A percentile compares a stretch with the other conserved stretches of the same genome.
These are phyloP conservation scores for Mastacembelus armatus DNA, from an alignment of 2,797 vertebrate genomes.

Conservation along the genomic window DNA sequence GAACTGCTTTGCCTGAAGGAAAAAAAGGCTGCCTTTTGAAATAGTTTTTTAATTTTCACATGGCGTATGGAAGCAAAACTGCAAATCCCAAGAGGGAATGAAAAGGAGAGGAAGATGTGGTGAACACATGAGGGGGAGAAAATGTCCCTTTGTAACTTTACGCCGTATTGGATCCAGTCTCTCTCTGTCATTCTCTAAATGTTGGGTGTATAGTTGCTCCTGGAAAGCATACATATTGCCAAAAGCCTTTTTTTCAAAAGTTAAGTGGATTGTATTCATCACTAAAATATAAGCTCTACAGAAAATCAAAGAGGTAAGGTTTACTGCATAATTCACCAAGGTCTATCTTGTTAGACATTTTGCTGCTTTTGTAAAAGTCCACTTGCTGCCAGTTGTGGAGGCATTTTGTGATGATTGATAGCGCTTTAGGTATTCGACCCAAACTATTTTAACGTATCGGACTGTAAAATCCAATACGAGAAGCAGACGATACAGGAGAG, in stretches of 20 bases:
- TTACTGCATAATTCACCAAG: slow-evolving; percentile 70
- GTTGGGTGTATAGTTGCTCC: slow-evolving; percentile 64
- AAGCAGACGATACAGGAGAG: slow-evolving; percentile 38
- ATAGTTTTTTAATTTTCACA: slow-evolving; percentile 74
- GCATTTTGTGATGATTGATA: slow-evolving; percentile 4
- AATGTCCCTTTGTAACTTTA: slow-evolving; percentile 58
- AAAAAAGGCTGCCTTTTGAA: slow-evolving; percentile 80
- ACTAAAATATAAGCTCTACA: slow-evolving; percentile 60
- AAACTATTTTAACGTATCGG: no score
- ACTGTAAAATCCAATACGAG: slow-evolving; percentile 1
- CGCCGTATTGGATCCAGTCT: slow-evolving; percentile 62
- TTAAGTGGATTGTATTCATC: slow-evolving; percentile 71
- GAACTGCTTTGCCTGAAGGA: slow-evolving; percentile 80
- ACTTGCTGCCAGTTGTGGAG: slow-evolving; percentile 51
- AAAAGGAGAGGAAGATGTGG: slow-evolving; percentile 68
- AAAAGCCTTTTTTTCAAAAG: slow-evolving; percentile 76
- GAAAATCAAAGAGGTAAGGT: slow-evolving; percentile 39
- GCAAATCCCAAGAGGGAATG: slow-evolving; percentile 50
- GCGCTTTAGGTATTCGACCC: slow-evolving; percentile 13
- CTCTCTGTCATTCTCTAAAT: slow-evolving; percentile 69
- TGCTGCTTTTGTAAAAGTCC: slow-evolving; percentile 69
- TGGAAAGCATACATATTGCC: slow-evolving; percentile 71
- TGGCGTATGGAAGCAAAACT: slow-evolving; percentile 66
- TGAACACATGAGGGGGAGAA: slow-evolving; percentile 43
- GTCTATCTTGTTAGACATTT: slow-evolving; percentile 55